Percentiles rank a stretch among this genome's conserved stretches.
Evolutionary conservation across 2,888 invertebrate genomes (phyloP).

Genomic region (Suillia variegata): DNA sequence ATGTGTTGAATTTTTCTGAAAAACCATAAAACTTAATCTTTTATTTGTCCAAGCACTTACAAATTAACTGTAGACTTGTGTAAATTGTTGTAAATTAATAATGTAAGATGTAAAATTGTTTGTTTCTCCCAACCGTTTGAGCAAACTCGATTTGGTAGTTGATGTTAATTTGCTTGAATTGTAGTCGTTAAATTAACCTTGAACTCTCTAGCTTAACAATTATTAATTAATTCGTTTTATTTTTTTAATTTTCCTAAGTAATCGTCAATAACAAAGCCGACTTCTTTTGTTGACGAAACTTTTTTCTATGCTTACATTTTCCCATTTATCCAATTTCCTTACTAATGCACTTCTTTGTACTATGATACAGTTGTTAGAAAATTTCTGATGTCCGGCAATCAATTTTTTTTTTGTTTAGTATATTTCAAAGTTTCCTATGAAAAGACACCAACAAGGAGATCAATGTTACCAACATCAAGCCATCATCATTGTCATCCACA

Average conservation of each 20-base stretch:
- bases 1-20: conserved; percentile 23
- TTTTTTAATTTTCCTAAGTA: neutral
- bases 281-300: no score
- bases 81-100: neutral
- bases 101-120: conserved; percentile 6
- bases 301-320: no score
- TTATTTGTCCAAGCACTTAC: conserved; percentile 2
- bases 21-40: conserved; percentile 24
- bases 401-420: no score
- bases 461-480: neutral
- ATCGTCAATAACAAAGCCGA: no score
- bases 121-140: conserved; percentile 15
- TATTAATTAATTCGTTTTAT: neutral
- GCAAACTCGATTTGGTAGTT: conserved; percentile 52
- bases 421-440: neutral
- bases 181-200: no score
- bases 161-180: conserved; percentile 54
- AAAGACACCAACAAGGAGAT: neutral
- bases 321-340: no score
- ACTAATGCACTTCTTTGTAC: no score
- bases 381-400: conserved; percentile 57
- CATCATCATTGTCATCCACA: neutral
- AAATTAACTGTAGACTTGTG: neutral
- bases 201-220: neutral
- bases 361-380: no score